Evolutionary conservation across 1,140 invertebrate genomes (phyloP), one percentile per base, ranked within the genome.

Genomic region (Olivierus martensii): DNA sequence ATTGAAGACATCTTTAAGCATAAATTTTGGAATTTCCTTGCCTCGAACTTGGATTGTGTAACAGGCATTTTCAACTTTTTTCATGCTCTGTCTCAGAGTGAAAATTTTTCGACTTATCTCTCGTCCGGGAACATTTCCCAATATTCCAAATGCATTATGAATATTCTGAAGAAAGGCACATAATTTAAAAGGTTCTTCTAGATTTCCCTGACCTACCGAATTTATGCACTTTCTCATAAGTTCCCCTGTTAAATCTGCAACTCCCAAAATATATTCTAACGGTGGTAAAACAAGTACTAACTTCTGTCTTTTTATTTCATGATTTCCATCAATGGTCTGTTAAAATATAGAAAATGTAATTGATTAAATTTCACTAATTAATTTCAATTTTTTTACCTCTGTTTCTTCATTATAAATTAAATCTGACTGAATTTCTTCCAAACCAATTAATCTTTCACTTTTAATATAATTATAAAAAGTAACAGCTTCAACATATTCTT

Each of bases 171-270:
- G 74, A 59, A 83, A 79, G 47, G 76, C 74, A 63, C 83, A 84
- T 4, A 81, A 77, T 49, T 80, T 68, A 63, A 80, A 80, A 61
- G 87, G 87, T 46, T 77, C 78, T 17, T 79, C 74, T n/a, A 82
- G 75, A 59, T 90, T 79, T 0, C 85, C 86, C 53, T 73, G 74
- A 0, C 83, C 80, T 34, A 92, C 75, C 61, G 79, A 82, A 61
- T 84, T 89, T 6, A 93, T 88, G 52, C 86, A 87, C 58, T 80
- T 79, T 51, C 88, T 74, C 88, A 93, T 92, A 19, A 92, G 64
- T 67, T 94, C 88, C 1, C 88, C 89, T 4, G 87, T 90, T 10
- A 91, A 71, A 71, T 94, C 89, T 7, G 83, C 81, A 39, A 93
- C 67, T 1, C 88, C 89, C n/a, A 92, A 67, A 58, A 92, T 77